Conservation (phyloP, 2,113 vertebrate genomes). For the Neoarius graeffei region DNA sequence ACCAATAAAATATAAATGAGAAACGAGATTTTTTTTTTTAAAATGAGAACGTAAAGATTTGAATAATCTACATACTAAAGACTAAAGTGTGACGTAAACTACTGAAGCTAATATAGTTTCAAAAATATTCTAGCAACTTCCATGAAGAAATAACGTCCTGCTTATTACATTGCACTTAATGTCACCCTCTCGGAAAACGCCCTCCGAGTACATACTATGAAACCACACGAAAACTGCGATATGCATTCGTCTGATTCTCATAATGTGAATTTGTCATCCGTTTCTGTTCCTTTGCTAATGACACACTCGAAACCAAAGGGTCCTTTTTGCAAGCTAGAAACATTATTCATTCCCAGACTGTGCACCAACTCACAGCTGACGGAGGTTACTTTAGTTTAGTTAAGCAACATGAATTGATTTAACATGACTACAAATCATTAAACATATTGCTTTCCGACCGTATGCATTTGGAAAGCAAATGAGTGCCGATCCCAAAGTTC, state of each 20-base stretch:
- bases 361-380: background rate
- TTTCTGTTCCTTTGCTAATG: background rate
- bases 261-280: background rate
- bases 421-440: background rate
- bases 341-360: background rate
- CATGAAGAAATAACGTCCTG: background rate
- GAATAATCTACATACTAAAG: background rate
- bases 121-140: background rate
- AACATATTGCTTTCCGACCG: background rate
- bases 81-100: background rate
- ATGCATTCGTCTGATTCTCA: background rate
- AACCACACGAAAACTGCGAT: too few species aligned
- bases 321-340: background rate
- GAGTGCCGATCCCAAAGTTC: conserved; percentile 38
- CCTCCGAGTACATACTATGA: background rate
- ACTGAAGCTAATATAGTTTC: background rate
- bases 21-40: background rate
- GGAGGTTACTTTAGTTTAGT: background rate
- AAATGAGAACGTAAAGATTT: background rate
- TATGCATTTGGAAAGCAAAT: conserved; percentile 29
- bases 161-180: background rate
- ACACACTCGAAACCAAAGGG: background rate
- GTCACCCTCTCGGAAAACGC: background rate
- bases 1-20: background rate
- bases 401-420: background rate